Evolutionary conservation across 2,888 invertebrate species (phyloP).

Genomic region (Hofmannophila pseudospretella): DNA sequence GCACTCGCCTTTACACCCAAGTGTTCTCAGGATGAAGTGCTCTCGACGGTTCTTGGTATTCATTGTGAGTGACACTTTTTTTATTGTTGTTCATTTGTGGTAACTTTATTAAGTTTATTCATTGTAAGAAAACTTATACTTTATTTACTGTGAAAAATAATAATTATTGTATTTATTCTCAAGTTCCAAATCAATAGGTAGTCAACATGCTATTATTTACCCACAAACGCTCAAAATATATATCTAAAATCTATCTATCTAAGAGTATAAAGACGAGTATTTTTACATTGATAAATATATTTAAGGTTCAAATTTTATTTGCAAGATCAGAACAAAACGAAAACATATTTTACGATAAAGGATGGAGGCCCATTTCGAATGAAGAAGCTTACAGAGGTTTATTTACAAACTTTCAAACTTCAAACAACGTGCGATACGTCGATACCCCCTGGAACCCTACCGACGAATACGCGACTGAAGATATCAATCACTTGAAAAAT

Average conservation of each 20-base stretch:
- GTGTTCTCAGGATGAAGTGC: neutral
- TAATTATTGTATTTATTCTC: no score
- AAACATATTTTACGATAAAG: slow-evolving; percentile 14
- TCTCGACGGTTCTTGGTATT: neutral
- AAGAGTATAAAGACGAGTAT: no score
- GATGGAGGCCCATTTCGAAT: slow-evolving; percentile 24
- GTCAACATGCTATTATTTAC: no score
- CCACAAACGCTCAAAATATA: no score
- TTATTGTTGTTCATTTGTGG: neutral
- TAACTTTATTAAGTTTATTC: no score
- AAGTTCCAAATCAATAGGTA: no score
- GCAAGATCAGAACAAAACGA: slow-evolving; percentile 1
- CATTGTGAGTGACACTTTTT: neutral
- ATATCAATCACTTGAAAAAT: neutral
- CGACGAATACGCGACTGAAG: neutral
- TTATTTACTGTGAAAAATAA: no score
- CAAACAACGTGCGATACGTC: neutral
- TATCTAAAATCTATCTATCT: no score
- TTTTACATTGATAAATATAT: no score
- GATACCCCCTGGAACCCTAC: neutral
- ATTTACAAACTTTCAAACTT: neutral
- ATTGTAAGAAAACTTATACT: no score
- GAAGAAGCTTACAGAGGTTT: slow-evolving; percentile 15
- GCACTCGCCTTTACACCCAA: slow-evolving; percentile 1
- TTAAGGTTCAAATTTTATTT: no score